These are phyloP conservation scores for Dolichotis patagonum DNA, from an alignment of 2,113 vertebrate species.

Conservation along the genomic window DNA sequence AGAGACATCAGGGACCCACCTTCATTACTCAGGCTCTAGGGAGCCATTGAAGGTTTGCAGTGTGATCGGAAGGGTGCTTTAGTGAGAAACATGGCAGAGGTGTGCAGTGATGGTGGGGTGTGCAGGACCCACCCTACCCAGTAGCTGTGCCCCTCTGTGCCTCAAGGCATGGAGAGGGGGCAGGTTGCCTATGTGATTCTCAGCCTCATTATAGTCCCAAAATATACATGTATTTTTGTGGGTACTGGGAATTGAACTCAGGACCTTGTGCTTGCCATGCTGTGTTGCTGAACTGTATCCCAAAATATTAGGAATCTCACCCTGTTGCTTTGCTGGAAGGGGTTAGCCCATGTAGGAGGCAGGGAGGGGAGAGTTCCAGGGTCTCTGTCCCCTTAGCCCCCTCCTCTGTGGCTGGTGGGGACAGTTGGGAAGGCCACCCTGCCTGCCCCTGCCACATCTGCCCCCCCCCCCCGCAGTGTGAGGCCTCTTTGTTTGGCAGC, in stretches of 20 bases:
- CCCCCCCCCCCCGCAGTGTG: constrained; percentile 23
- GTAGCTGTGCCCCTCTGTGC: not conserved
- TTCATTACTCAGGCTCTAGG: not conserved
- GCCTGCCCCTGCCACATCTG: not conserved
- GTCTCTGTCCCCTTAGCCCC: not conserved
- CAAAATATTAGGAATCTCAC: constrained; percentile 20
- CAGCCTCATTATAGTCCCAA: not conserved
- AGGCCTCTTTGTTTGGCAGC: constrained; percentile 47
- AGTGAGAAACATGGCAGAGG: not conserved
- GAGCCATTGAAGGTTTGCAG: not conserved
- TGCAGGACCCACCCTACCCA: not conserved
- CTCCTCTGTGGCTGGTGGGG: not conserved
- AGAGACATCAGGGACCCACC: not conserved
- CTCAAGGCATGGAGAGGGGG: not conserved
- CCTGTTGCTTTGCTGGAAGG: not conserved
- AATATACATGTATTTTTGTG: not conserved
- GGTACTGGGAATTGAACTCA: no score
- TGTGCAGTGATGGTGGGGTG: not conserved
- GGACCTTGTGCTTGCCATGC: no score
- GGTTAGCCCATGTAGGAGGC: not conserved
- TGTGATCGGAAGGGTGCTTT: not conserved
- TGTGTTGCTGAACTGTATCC: not conserved
- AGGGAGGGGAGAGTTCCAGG: not conserved
- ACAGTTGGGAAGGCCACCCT: not conserved
- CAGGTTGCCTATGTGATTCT: not conserved